These are phyloP conservation scores for Callorhinus ursinus DNA, from an alignment of 2,113 vertebrate genomes.

Conservation along the genomic window DNA sequence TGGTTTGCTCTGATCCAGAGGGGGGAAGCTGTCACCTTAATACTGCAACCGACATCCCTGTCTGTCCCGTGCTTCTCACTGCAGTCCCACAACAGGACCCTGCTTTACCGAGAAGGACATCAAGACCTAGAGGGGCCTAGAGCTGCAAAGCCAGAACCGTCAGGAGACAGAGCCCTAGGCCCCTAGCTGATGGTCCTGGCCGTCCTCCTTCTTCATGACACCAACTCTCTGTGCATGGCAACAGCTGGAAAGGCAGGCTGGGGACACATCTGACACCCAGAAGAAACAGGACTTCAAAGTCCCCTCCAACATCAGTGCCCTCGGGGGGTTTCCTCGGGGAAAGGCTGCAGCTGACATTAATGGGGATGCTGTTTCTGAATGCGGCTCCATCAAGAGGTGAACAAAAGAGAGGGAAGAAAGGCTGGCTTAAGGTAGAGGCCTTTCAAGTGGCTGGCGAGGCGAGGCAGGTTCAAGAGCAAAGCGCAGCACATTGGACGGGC, in stretches of 20 bases:
- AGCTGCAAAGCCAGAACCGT: neutral
- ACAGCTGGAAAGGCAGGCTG: neutral
- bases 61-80: neutral
- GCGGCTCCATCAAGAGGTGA: neutral
- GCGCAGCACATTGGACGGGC: accelerated
- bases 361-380: neutral
- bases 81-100: neutral
- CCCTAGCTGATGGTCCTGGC: neutral
- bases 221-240: neutral
- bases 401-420: slow-evolving; percentile 44
- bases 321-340: neutral
- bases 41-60: neutral
- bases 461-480: neutral
- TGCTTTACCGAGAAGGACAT: neutral
- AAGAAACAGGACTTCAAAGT: slow-evolving; percentile 55
- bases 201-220: neutral
- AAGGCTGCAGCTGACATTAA: neutral
- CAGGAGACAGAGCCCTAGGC: neutral
- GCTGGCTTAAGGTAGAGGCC: neutral
- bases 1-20: neutral
- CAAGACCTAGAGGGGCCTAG: neutral
- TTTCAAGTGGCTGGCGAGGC: slow-evolving; percentile 29
- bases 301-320: neutral
- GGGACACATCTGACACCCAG: slow-evolving; percentile 19
- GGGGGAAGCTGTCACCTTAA: neutral